A percentile compares a stretch with the other conserved stretches of the same genome.
These are phyloP conservation scores for Drosophila prolongata DNA, from an alignment of 2,888 invertebrate genomes.

Conservation along the genomic window DNA sequence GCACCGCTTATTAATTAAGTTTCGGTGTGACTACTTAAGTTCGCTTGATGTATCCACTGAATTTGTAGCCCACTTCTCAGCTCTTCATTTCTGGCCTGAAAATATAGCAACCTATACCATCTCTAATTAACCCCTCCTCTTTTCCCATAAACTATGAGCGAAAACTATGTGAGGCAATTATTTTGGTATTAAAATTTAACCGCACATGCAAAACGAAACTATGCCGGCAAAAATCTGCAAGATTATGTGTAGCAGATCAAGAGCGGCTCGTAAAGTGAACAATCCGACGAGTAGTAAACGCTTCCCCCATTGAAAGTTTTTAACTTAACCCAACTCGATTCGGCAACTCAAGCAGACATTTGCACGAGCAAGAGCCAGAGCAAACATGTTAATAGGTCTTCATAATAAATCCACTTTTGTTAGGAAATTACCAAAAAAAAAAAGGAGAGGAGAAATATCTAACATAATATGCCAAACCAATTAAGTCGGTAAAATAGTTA, in stretches of 20 bases:
- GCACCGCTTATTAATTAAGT: constrained; percentile 40
- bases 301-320: constrained; percentile 32
- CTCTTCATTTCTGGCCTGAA: neutral
- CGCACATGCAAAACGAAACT: constrained; percentile 56
- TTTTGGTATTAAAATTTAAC: constrained; percentile 65
- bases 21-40: neutral
- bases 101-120: neutral
- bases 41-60: neutral
- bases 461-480: constrained; percentile 31
- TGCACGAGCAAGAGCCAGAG: neutral
- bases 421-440: neutral
- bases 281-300: constrained; percentile 42
- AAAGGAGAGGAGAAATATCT: neutral
- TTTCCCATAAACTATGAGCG: constrained; percentile 1
- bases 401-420: constrained; percentile 43
- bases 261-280: constrained; percentile 62
- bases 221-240: constrained; percentile 52
- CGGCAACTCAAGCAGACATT: constrained; percentile 8
- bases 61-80: neutral
- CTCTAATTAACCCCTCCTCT: constrained; percentile 2
- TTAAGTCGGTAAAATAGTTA: constrained; percentile 72
- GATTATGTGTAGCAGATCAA: constrained; percentile 63
- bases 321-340: constrained; percentile 28
- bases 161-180: constrained; percentile 71
- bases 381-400: constrained; percentile 58